Conservation (phyloP, 2,797 vertebrate genomes). For the Coregonus suidteri region DNA sequence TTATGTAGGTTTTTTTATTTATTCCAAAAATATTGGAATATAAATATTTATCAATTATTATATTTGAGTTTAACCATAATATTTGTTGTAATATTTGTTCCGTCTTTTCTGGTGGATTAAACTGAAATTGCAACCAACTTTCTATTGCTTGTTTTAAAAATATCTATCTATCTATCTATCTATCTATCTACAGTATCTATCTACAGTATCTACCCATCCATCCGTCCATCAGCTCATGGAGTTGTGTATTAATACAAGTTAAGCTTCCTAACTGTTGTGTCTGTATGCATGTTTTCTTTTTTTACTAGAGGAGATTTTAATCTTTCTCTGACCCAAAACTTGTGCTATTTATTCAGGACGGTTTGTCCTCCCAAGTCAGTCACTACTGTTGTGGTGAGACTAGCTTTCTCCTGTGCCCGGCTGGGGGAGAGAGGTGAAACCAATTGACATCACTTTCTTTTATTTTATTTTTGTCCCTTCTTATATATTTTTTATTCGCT, state of each 20-base stretch:
- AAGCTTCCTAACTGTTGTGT: slow-evolving; percentile 11
- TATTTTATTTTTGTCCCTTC: too few species aligned
- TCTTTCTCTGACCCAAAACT: slow-evolving; percentile 55
- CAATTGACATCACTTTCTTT: slow-evolving; percentile 15
- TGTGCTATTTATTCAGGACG: slow-evolving; percentile 47
- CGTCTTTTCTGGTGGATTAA: too few species aligned
- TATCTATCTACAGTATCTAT: not conserved
- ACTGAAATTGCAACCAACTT: too few species aligned
- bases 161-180: too few species aligned
- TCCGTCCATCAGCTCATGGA: not conserved
- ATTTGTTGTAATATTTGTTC: too few species aligned
- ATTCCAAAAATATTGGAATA: too few species aligned
- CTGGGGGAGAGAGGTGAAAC: slow-evolving; percentile 21
- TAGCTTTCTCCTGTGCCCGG: slow-evolving; percentile 5
- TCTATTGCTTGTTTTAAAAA: too few species aligned
- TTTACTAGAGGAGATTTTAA: slow-evolving; percentile 50
- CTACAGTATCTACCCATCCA: not conserved
- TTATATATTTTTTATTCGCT: not conserved
- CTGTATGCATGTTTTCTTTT: slow-evolving; percentile 33
- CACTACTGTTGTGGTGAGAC: slow-evolving; percentile 8
- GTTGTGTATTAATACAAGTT: slow-evolving; percentile 19
- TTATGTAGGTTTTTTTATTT: too few species aligned
- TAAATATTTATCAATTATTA: too few species aligned
- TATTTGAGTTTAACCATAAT: too few species aligned
- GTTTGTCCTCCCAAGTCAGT: slow-evolving; percentile 50